phyloP scores from a whole-genome alignment of 2,113 vertebrate genomes.

The Mesocricetus auratus region DNA sequence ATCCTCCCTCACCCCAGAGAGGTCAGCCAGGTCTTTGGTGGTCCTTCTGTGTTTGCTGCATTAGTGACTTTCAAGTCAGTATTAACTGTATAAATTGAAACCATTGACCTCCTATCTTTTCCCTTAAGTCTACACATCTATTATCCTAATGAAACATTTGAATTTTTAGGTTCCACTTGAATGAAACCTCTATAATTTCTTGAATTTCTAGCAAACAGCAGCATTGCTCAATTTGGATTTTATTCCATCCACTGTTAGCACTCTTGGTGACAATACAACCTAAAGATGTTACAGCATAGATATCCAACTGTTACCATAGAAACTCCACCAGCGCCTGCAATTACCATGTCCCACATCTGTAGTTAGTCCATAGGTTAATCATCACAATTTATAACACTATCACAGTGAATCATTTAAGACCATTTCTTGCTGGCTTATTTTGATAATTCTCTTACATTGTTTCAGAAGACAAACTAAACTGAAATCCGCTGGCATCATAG shows the following conservation, averaged over 20 bases:
- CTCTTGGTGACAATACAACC: conserved; percentile 46
- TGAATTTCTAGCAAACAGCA: conserved; percentile 34
- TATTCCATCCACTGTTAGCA: conserved; percentile 54
- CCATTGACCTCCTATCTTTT: background rate
- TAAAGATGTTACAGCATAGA: background rate
- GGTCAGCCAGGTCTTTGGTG: background rate
- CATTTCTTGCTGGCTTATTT: conserved; percentile 33
- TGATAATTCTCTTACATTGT: conserved; percentile 33
- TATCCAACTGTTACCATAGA: conserved; percentile 74
- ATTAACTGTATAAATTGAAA: conserved; percentile 46
- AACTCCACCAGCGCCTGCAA: conserved; percentile 57
- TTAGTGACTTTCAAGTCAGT: conserved; percentile 22
- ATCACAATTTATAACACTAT: conserved; percentile 63
- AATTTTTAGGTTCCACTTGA: conserved; percentile 55
- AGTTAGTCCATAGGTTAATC: conserved; percentile 75
- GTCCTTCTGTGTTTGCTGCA: background rate
- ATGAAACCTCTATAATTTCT: conserved; percentile 24
- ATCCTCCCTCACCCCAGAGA: too few species aligned
- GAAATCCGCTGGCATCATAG: conserved; percentile 20
- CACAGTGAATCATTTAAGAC: conserved; percentile 12
- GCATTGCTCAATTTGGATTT: conserved; percentile 56
- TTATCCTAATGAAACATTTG: conserved; percentile 31
- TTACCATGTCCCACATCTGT: conserved; percentile 63
- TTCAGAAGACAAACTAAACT: conserved; percentile 52
- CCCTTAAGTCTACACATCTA: background rate